Percentiles rank a stretch among this genome's conserved stretches.
These are phyloP conservation scores for Carabus problematicus DNA, from an alignment of 2,888 invertebrate species.

Conservation along the genomic window DNA sequence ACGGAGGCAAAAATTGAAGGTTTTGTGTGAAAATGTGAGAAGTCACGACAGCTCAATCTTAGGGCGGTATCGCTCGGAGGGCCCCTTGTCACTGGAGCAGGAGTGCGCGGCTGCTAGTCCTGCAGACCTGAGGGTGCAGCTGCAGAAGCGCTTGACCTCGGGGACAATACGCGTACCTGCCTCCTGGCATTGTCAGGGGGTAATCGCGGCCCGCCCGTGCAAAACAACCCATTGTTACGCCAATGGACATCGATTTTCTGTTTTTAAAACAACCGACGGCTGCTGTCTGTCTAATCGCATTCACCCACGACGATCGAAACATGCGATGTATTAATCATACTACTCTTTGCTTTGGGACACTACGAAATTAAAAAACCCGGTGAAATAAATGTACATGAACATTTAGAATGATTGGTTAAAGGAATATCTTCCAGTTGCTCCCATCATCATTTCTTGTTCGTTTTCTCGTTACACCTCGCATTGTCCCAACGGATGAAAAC, in stretches of 20 bases:
- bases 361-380: no score
- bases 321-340: no score
- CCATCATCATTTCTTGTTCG: no score
- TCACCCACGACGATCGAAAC: no score
- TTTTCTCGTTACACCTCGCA: no score
- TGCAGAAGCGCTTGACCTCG: slow-evolving; percentile 3
- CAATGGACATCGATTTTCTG: slow-evolving; percentile 22
- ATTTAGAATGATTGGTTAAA: no score
- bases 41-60: slow-evolving; percentile 12
- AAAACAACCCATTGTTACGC: slow-evolving; percentile 23
- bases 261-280: slow-evolving; percentile 13
- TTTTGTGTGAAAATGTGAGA: slow-evolving; percentile 14
- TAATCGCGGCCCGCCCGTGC: slow-evolving; percentile 19
- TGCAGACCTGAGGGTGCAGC: slow-evolving; percentile 1
- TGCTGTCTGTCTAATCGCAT: no score
- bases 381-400: no score
- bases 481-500: no score
- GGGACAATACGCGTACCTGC: slow-evolving; percentile 21
- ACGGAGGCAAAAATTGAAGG: neutral
- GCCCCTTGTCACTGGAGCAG: neutral
- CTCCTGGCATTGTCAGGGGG: neutral
- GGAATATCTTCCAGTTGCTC: no score
- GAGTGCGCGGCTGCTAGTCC: neutral
- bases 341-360: no score
- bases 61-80: neutral